phyloP scores from a whole-genome alignment of 2,113 vertebrate genomes.

The Zosterops hypoxanthus region DNA sequence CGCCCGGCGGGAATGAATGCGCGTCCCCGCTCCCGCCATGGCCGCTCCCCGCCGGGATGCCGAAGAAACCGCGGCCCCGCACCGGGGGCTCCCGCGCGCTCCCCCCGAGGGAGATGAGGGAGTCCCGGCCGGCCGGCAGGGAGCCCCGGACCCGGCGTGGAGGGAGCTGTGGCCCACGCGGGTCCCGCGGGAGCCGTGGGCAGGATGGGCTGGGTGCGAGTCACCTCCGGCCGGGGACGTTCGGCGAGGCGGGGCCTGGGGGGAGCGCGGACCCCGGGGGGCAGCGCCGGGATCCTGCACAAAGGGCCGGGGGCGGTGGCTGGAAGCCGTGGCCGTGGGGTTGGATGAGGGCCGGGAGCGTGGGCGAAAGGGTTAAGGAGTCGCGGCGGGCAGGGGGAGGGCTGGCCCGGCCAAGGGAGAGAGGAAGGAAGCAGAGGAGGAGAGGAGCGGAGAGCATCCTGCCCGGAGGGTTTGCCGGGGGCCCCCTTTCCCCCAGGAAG shows the following conservation, averaged over 20 bases:
- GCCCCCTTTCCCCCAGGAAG: constrained; percentile 29
- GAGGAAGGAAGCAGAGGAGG: constrained; percentile 58
- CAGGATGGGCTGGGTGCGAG: not conserved
- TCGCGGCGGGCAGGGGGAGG: not conserved
- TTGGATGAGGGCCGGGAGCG: not conserved
- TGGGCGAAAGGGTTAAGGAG: constrained; percentile 50
- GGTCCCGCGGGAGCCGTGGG: not conserved
- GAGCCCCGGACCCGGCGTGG: not conserved
- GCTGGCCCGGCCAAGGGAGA: not conserved
- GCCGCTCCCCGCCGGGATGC: not conserved
- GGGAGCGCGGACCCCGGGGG: not conserved
- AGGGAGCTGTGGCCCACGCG: not conserved
- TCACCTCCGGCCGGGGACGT: not conserved
- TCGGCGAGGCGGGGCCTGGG: not conserved
- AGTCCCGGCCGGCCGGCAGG: not conserved
- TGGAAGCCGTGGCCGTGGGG: not conserved
- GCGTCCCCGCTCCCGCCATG: not conserved
- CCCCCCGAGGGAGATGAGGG: not conserved
- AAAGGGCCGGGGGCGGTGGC: not conserved
- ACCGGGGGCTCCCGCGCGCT: not conserved
- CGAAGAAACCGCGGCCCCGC: not conserved
- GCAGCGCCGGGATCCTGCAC: not conserved
- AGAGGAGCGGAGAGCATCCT: constrained; percentile 48
- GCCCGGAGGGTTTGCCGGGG: constrained; percentile 2
- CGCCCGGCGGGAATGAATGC: not conserved